Evolutionary conservation across 2,888 invertebrate species (phyloP), one percentile per base, ranked within the genome.

Genomic region (Lasioglossum villosulum): DNA sequence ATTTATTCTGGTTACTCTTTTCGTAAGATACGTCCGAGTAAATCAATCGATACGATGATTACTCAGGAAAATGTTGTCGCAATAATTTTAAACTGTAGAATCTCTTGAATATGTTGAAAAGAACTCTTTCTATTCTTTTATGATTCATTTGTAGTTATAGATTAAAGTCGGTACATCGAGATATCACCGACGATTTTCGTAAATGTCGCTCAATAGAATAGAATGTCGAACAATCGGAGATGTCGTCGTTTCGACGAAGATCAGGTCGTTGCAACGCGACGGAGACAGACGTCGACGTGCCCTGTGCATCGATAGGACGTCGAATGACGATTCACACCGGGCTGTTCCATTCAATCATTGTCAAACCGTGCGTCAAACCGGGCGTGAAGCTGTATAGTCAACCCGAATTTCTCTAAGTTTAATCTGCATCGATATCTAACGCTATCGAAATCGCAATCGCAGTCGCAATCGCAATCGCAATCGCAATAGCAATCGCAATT

Each of bases 271-370:
- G 52, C n/a, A 74, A 30, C n/a, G 48, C 48, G 52, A 78, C 70
- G 45, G 70, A 63, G 66, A 70, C 52, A 74, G 66, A 78, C 78
- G 48, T 77, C 39, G 74, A 82, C 48, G 70, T 74, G 73, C 56
- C 80, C 42, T 4, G 45, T 19, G 23, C 74, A 56, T 34, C 68
- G 71, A 78, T 68, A 82, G 63, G 34, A 71, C 71, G 42, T 68
- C 75, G 75, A 48, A 42, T 56, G 80, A 39, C 63, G 37, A 72
- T 76, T 76, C 75, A 71, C 70, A 76, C 37, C 30, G 68, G 34
- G 63, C 63, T 30, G 45, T 70, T 68, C 23, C 74, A 59, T 82
- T 74, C 56, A 68, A 74, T 70, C 66, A 70, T 39, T 73, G 66
- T 73, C 76, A 76, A 63, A 72, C 39, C 39, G 14, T 30, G 72